These are phyloP conservation scores for Hyalella azteca DNA, from an alignment of 2,888 invertebrate genomes.

Conservation along the genomic window DNA sequence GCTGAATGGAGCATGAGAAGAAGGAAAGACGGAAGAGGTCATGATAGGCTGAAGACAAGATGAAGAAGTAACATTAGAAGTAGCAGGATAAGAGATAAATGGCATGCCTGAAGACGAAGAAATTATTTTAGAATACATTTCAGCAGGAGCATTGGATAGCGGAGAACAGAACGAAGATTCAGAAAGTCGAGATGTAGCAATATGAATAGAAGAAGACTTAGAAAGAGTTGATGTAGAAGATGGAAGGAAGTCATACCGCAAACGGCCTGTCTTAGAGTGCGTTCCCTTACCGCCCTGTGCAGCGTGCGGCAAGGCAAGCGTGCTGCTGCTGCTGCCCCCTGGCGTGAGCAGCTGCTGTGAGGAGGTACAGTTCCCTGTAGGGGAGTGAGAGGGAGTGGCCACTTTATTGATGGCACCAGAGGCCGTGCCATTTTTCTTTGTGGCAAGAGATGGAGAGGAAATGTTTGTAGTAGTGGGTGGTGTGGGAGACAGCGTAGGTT, in stretches of 20 bases:
- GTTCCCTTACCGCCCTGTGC: constrained; percentile 33
- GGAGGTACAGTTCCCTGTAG: background rate
- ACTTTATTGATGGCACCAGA: constrained; percentile 20
- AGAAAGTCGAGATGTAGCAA: background rate
- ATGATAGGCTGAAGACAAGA: background rate
- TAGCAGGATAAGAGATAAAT: background rate
- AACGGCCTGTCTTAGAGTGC: constrained; percentile 7
- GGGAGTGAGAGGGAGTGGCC: constrained; percentile 26
- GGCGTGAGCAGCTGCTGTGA: background rate
- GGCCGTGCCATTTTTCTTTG: background rate
- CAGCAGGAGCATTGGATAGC: background rate
- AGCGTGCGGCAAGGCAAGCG: background rate
- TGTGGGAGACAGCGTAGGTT: constrained; percentile 13
- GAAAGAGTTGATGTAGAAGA: background rate
- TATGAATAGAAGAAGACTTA: background rate
- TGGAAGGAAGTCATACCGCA: background rate
- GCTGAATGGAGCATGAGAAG: background rate
- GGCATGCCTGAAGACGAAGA: background rate
- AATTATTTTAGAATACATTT: background rate
- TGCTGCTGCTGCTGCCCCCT: background rate
- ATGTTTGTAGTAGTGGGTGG: constrained; percentile 12
- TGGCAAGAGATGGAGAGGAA: background rate
- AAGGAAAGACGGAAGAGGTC: background rate
- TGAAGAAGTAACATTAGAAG: background rate
- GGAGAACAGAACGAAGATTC: background rate